Evolutionary conservation across 1,140 invertebrate species (phyloP).

Genomic region (Tetragonula clypearis): DNA sequence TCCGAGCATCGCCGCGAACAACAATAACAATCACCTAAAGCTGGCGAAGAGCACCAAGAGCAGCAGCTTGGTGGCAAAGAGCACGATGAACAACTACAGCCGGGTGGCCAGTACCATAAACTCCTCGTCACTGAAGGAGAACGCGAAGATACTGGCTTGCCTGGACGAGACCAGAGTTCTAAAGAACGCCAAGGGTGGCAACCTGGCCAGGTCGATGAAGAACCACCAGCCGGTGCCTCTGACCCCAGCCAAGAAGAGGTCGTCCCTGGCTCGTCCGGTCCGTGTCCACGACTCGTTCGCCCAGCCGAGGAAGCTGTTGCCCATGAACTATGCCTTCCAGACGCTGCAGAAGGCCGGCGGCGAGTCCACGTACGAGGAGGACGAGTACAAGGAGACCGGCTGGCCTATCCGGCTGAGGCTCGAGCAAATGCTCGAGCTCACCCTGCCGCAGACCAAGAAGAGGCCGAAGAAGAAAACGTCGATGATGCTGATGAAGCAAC

Average conservation of each 20-base stretch:
- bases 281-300: constrained; percentile 75
- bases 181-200: constrained; percentile 60
- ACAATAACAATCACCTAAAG: constrained; percentile 31
- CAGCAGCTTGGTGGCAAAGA: constrained; percentile 31
- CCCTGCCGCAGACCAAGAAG: constrained; percentile 71
- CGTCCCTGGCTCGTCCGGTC: constrained; percentile 76
- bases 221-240: constrained; percentile 43
- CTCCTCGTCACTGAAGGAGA: constrained; percentile 26
- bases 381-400: constrained; percentile 61
- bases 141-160: background rate
- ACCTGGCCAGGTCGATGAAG: constrained; percentile 31
- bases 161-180: constrained; percentile 22
- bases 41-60: constrained; percentile 13
- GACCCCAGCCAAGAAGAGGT: constrained; percentile 73
- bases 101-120: constrained; percentile 29
- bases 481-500: constrained; percentile 70
- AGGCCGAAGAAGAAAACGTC: constrained; percentile 68
- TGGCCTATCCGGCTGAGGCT: constrained; percentile 76
- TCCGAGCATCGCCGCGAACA: constrained; percentile 41
- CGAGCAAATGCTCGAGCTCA: constrained; percentile 77
- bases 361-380: constrained; percentile 58
- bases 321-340: constrained; percentile 40
- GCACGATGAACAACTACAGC: constrained; percentile 24
- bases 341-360: constrained; percentile 39
- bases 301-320: constrained; percentile 63